A percentile compares a stretch with the other conserved stretches of the same genome.
phyloP scores from a whole-genome alignment of 2,888 invertebrate genomes.

The Chalcosyrphus nemorum region DNA sequence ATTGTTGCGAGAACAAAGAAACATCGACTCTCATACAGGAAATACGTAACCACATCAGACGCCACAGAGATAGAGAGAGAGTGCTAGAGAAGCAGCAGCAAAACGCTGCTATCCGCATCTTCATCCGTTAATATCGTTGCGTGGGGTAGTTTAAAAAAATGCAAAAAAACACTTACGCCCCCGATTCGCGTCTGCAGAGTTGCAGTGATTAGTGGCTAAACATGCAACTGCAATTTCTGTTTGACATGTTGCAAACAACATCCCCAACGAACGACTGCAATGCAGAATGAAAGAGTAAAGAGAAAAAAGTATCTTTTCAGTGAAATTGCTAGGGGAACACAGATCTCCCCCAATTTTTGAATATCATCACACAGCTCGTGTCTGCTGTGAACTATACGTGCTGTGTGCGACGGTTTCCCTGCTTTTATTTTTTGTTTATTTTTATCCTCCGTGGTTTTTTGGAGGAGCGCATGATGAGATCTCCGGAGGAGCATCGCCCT shows the following conservation, averaged over 20 bases:
- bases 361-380: constrained; percentile 2
- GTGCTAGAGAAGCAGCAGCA: neutral
- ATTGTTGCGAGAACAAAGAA: constrained; percentile 68
- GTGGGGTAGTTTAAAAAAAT: constrained; percentile 51
- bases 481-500: constrained; percentile 61
- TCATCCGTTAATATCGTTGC: constrained; percentile 28
- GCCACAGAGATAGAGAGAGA: neutral
- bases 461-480: constrained; percentile 67
- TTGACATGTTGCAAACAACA: constrained; percentile 65
- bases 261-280: constrained; percentile 14
- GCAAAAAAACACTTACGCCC: constrained; percentile 2
- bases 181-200: neutral
- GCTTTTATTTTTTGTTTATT: constrained; percentile 66
- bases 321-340: constrained; percentile 40
- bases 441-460: constrained; percentile 65
- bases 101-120: neutral
- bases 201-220: constrained; percentile 26
- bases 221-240: constrained; percentile 57
- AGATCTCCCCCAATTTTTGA: constrained; percentile 62
- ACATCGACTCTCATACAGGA: constrained; percentile 57
- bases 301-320: constrained; percentile 4
- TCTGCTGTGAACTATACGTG: neutral
- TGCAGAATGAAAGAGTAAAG: constrained; percentile 5
- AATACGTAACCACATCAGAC: constrained; percentile 60
- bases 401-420: constrained; percentile 41